Evolutionary conservation across 2,888 invertebrate genomes (phyloP).

Genomic region (Capitulum mitella): DNA sequence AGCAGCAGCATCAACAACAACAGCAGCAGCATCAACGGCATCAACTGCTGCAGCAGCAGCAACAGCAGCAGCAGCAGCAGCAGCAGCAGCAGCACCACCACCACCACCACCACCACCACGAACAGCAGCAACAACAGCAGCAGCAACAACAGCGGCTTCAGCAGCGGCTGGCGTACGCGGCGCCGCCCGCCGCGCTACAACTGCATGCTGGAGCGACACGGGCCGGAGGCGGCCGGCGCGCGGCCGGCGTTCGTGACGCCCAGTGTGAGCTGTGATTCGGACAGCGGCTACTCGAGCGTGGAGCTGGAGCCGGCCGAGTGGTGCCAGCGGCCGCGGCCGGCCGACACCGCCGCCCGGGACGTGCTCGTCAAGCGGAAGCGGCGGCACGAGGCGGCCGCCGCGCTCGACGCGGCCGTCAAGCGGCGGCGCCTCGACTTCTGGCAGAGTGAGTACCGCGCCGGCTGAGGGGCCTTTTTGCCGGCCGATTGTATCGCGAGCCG

Average conservation of each 20-base stretch:
- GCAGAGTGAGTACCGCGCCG: neutral
- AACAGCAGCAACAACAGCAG: neutral
- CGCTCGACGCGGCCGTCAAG: neutral
- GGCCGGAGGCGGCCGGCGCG: neutral
- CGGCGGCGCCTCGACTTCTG: neutral
- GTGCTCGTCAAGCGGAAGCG: conserved; percentile 6
- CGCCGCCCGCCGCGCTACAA: neutral
- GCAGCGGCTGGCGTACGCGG: neutral
- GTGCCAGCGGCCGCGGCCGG: neutral
- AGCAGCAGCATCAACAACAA: neutral
- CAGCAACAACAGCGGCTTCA: neutral
- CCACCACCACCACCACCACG: neutral
- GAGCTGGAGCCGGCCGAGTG: conserved; percentile 8
- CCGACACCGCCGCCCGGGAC: neutral
- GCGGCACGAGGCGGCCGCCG: neutral
- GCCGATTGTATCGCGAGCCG: neutral
- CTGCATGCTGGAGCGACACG: neutral
- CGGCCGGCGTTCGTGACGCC: neutral
- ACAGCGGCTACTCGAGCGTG: conserved; percentile 15
- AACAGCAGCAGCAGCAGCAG: neutral
- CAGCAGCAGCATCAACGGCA: neutral
- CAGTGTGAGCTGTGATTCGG: neutral
- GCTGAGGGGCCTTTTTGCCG: neutral
- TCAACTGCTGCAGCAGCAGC: neutral
- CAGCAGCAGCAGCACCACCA: neutral